Evolutionary conservation across 2,888 invertebrate species (phyloP), one percentile per base, ranked within the genome.

Genomic region (Macrosoma leucophasiata): DNA sequence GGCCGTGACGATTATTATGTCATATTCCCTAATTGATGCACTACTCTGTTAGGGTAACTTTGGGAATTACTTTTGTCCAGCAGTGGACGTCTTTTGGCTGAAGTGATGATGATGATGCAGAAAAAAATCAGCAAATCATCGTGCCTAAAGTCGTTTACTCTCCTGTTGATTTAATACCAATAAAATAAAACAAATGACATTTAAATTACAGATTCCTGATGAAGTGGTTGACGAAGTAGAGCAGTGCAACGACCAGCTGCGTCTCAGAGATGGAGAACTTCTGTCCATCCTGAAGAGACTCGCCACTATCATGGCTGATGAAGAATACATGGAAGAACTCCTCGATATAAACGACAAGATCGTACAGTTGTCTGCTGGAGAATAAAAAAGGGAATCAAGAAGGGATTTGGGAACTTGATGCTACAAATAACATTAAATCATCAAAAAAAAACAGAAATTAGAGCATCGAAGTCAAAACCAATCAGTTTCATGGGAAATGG

Each of bases 271-370:
- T 44, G 87, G 89, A 1, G 87, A 89, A 43, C 84, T 95, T 28
- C 77, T 89, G 37, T 86, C 87, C 39, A 85, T 90, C 42, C 76
- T 95, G 36, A 87, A 86, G 49, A 86, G 87, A 11, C 79, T 94
- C 36, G 90, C 91, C 19, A 86, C 86, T 54, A 87, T 93, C 56
- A 86, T 94, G 66, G 84, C 87, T 13, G 94, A 96, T 60, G 85
- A 89, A 51, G 88, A 88, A 49, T 96, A 93, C 63, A 86, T 94
- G 63, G 81, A 84, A 12, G 92, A 94, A 68, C 82, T 93, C 29
- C 75, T 93, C 49, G 88, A 88, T 30, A 89, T 95, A 58, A 94
- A 96, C 73, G 82, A 89, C 48, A 88, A 89, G 55, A 90, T 95
- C 56, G 82, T 79, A 1, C 66, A 75, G 37, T 63, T 84, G 0